Percentiles rank a stretch among this genome's conserved stretches.
These are phyloP conservation scores for Geothlypis trichas DNA, from an alignment of 2,113 vertebrate species.

Conservation along the genomic window DNA sequence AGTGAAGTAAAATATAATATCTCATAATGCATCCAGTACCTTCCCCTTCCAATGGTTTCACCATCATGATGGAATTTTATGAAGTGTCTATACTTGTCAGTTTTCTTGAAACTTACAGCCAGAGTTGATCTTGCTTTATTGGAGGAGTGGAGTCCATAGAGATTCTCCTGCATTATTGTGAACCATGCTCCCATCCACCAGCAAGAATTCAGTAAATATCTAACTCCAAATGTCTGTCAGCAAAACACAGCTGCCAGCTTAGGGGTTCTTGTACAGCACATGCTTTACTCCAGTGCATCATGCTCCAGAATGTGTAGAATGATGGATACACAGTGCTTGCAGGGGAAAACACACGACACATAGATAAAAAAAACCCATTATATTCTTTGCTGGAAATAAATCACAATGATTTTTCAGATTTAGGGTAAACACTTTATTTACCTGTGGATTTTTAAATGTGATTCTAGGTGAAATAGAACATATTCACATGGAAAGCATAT, in stretches of 20 bases:
- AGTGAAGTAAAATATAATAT: background rate
- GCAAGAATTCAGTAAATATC: fast-evolving
- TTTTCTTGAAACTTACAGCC: background rate
- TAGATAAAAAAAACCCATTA: background rate
- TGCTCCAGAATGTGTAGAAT: background rate
- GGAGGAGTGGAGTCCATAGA: background rate
- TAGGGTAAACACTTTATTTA: background rate
- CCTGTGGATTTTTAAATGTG: background rate
- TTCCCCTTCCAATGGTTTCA: background rate
- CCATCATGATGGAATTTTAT: background rate
- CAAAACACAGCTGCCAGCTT: background rate
- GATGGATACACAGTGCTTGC: background rate
- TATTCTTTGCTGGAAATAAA: background rate
- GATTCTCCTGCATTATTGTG: background rate
- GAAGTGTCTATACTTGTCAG: background rate
- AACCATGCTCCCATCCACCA: background rate
- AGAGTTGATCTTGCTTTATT: background rate
- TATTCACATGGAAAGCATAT: background rate
- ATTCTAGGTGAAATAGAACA: background rate
- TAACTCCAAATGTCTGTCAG: background rate
- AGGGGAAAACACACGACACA: background rate
- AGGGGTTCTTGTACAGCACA: background rate
- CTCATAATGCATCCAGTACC: background rate
- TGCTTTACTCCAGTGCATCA: background rate
- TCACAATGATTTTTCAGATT: background rate